Conservation (phyloP, 2,797 vertebrate genomes). For the Diceros bicornis region DNA sequence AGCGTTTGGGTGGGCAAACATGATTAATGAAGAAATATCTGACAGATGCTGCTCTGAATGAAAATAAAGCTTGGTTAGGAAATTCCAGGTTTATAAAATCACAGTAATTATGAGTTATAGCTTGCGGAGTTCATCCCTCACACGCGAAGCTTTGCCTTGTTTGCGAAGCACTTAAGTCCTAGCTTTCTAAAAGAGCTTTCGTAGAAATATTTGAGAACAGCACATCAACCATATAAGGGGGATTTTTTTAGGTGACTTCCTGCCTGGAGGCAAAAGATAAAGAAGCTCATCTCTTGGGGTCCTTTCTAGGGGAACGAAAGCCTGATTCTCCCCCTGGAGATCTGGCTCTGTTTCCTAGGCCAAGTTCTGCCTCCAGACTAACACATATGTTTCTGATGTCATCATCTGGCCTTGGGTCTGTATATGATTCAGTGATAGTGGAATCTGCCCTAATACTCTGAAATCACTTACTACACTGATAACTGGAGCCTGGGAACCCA, state of each 20-base stretch:
- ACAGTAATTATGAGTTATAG: constrained; percentile 58
- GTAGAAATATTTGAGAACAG: constrained; percentile 27
- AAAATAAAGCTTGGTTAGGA: constrained; percentile 72
- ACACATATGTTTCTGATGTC: constrained; percentile 82
- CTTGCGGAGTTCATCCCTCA: background rate
- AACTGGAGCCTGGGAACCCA: constrained; percentile 56
- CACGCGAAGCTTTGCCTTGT: background rate
- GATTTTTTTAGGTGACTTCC: background rate
- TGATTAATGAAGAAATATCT: constrained; percentile 64
- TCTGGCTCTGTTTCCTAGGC: constrained; percentile 44
- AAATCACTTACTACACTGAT: constrained; percentile 75
- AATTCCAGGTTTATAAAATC: constrained; percentile 75
- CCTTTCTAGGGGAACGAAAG: background rate
- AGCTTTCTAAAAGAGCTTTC: constrained; percentile 54
- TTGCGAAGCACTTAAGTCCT: background rate
- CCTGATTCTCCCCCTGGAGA: background rate
- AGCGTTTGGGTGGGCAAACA: background rate
- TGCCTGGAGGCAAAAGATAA: constrained; percentile 17
- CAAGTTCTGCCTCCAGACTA: constrained; percentile 64
- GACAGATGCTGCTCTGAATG: constrained; percentile 48
- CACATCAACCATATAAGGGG: background rate
- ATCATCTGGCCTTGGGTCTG: constrained; percentile 71
- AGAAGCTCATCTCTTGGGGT: background rate
- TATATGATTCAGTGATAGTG: constrained; percentile 73
- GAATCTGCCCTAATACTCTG: constrained; percentile 79